Evolutionary conservation across 2,888 invertebrate species (phyloP).

Genomic region (Agriopis aurantiaria): DNA sequence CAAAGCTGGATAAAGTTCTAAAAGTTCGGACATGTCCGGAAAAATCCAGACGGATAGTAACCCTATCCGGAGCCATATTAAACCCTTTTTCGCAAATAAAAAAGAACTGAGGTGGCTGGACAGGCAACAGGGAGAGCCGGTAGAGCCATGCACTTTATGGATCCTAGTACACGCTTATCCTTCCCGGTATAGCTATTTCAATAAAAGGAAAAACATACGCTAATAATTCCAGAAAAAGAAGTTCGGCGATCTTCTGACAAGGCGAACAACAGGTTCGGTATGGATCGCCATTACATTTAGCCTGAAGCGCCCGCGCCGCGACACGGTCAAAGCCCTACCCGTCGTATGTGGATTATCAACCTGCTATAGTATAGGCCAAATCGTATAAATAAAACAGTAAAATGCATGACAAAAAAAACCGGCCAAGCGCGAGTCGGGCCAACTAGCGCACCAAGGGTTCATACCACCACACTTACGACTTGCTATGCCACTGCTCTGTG

Average conservation of each 20-base stretch:
- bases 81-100: no score
- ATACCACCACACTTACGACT: no score
- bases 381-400: conserved; percentile 6
- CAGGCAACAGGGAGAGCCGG: no score
- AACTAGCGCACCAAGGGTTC: no score
- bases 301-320: conserved; percentile 54
- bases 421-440: no score
- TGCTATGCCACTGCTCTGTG: no score
- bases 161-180: background rate
- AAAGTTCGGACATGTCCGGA: no score
- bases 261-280: conserved; percentile 75
- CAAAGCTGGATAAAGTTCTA: no score
- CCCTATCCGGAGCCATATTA: no score
- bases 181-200: background rate
- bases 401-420: background rate
- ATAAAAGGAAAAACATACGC: conserved; percentile 35
- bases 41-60: no score
- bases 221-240: conserved; percentile 61
- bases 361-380: background rate
- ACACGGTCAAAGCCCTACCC: conserved; percentile 64
- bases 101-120: no score
- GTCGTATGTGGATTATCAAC: conserved; percentile 39
- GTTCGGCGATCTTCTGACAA: conserved; percentile 65
- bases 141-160: no score
- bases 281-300: conserved; percentile 64